A percentile compares a stretch with the other conserved stretches of the same genome.
These are phyloP conservation scores for Triplophysa siluroides DNA, from an alignment of 2,113 vertebrate genomes.

Conservation along the genomic window DNA sequence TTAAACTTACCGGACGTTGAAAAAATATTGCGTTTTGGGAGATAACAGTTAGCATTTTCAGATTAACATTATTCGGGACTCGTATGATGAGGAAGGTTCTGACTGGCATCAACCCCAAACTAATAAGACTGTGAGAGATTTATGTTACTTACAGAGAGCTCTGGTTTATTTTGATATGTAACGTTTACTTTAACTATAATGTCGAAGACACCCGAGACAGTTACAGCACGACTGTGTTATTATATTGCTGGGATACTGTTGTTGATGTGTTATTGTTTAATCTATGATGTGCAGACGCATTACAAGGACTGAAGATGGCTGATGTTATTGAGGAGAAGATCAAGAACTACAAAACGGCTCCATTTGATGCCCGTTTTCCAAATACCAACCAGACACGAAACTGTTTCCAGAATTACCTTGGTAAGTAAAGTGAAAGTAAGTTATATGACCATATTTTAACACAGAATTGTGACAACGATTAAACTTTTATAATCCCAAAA, in stretches of 20 bases:
- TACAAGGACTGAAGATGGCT: conserved; percentile 63
- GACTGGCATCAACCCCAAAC: not conserved
- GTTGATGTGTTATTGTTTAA: not conserved
- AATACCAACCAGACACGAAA: conserved; percentile 83
- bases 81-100: not conserved
- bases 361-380: conserved; percentile 82
- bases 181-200: too few species aligned
- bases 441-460: not conserved
- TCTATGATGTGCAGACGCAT: not conserved
- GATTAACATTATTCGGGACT: not conserved
- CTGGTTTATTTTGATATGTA: not conserved
- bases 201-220: too few species aligned
- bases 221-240: not conserved
- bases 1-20: not conserved
- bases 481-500: too few species aligned
- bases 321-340: conserved; percentile 72
- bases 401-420: conserved; percentile 83
- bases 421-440: conserved; percentile 57
- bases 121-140: not conserved
- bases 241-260: not conserved
- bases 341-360: conserved; percentile 77
- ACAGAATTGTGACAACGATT: not conserved
- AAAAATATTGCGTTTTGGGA: not conserved
- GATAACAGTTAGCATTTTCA: not conserved
- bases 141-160: not conserved